Evolutionary conservation across 2,797 vertebrate species (phyloP).

Genomic region (Myripristis jacobus): DNA sequence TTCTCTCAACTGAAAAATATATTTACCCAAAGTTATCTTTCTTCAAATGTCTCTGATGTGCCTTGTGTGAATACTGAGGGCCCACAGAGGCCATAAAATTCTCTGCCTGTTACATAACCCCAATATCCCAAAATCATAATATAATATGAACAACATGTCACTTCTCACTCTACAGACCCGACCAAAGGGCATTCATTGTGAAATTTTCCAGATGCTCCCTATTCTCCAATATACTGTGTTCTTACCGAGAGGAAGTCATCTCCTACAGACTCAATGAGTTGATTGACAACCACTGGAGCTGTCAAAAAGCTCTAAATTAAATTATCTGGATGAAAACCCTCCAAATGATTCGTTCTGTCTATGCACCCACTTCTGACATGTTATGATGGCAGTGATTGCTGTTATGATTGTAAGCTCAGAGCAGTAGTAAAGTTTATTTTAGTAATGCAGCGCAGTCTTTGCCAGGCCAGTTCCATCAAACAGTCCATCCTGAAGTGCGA

Average conservation of each 20-base stretch:
- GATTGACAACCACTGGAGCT: slow-evolving; percentile 35
- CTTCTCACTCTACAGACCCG: slow-evolving; percentile 49
- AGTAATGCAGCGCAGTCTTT: slow-evolving; percentile 43
- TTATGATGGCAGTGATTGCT: slow-evolving; percentile 64
- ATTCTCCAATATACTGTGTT: neutral
- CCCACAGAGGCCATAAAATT: slow-evolving; percentile 38
- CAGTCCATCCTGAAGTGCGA: slow-evolving; percentile 28
- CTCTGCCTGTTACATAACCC: slow-evolving; percentile 35
- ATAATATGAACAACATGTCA: slow-evolving; percentile 39
- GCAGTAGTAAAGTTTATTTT: slow-evolving; percentile 61
- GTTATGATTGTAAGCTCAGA: slow-evolving; percentile 55
- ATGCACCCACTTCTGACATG: slow-evolving; percentile 47
- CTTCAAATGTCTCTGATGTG: slow-evolving; percentile 42
- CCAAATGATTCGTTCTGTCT: slow-evolving; percentile 43
- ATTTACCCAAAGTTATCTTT: slow-evolving; percentile 36
- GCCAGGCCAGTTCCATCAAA: slow-evolving; percentile 22
- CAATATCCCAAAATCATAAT: slow-evolving; percentile 8
- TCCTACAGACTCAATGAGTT: slow-evolving; percentile 17
- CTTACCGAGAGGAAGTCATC: slow-evolving; percentile 14
- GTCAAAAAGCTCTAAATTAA: slow-evolving; percentile 1
- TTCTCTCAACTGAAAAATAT: slow-evolving; percentile 40
- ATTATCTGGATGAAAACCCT: slow-evolving; percentile 39
- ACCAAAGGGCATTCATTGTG: slow-evolving; percentile 17
- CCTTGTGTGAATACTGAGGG: slow-evolving; percentile 35
- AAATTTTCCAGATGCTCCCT: slow-evolving; percentile 56